Conservation (phyloP, 2,888 invertebrate genomes). For the Linnaemya tessellans region DNA sequence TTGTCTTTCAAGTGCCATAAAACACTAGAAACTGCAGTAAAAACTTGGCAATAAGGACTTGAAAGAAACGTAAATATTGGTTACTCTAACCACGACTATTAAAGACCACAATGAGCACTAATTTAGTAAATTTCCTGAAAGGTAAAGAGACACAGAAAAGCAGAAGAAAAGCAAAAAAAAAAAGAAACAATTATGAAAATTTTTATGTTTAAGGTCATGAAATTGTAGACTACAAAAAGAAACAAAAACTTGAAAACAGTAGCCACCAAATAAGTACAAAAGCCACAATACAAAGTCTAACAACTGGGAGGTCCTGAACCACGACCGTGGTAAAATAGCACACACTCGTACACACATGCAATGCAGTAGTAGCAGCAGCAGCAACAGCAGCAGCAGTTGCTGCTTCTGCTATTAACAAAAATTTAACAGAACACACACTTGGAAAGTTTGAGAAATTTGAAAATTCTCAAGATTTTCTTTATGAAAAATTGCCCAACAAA, state of each 20-base stretch:
- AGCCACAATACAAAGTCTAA: slow-evolving; percentile 44
- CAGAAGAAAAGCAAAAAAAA: slow-evolving; percentile 48
- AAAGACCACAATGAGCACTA: slow-evolving; percentile 57
- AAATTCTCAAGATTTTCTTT: slow-evolving; percentile 52
- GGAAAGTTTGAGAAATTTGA: slow-evolving; percentile 62
- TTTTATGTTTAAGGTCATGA: slow-evolving; percentile 70
- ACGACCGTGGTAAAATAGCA: slow-evolving; percentile 50
- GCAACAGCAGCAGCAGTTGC: background rate
- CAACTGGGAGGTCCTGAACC: slow-evolving; percentile 72
- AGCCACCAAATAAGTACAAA: slow-evolving; percentile 69
- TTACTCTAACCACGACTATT: slow-evolving; percentile 68
- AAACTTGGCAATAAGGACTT: slow-evolving; percentile 3
- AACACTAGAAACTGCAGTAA: slow-evolving; percentile 7
- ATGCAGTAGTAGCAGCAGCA: background rate
- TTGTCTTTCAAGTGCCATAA: slow-evolving; percentile 42
- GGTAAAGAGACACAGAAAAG: background rate
- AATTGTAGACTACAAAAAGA: slow-evolving; percentile 40
- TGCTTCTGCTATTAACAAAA: slow-evolving; percentile 21
- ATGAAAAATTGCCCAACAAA: background rate
- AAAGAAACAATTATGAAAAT: slow-evolving; percentile 67
- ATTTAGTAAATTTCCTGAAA: slow-evolving; percentile 55
- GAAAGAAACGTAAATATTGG: slow-evolving; percentile 54
- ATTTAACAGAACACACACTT: slow-evolving; percentile 59
- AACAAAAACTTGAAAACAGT: slow-evolving; percentile 45
- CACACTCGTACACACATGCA: slow-evolving; percentile 1